A percentile compares a stretch with the other conserved stretches of the same genome.
Conservation (phyloP, 2,888 invertebrate species). For the Germaria angustata region DNA sequence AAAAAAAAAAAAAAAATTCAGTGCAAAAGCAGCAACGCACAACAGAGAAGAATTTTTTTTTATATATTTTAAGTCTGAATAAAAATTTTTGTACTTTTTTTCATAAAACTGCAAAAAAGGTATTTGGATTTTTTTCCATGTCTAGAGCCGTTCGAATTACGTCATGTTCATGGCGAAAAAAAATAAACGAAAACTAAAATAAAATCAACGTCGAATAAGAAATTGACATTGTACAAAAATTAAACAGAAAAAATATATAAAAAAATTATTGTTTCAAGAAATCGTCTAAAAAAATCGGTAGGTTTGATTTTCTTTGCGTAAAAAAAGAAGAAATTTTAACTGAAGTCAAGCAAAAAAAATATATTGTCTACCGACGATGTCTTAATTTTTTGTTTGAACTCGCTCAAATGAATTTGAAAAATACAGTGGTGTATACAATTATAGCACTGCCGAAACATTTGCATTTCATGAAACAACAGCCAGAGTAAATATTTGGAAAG, state of each 20-base stretch:
- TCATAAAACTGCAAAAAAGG: conserved; percentile 19
- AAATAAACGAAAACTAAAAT: conserved; percentile 20
- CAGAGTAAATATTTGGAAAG: too few species aligned
- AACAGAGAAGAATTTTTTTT: not conserved
- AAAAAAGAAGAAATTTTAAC: not conserved
- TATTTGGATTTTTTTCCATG: conserved; percentile 15
- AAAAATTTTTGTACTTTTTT: conserved; percentile 11
- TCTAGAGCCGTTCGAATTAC: conserved; percentile 46
- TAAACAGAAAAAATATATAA: conserved; percentile 5
- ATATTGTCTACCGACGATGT: too few species aligned
- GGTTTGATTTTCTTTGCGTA: not conserved
- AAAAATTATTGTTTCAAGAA: conserved; percentile 8
- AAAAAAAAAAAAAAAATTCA: conserved; percentile 17
- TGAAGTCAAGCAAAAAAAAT: not conserved
- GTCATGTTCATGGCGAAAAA: conserved; percentile 49
- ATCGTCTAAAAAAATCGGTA: not conserved
- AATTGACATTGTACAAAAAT: conserved; percentile 56
- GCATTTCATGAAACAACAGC: too few species aligned
- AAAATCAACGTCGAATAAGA: conserved; percentile 36
- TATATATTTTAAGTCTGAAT: conserved; percentile 18
- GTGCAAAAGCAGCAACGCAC: not conserved
- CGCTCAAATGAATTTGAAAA: too few species aligned
- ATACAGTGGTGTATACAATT: too few species aligned
- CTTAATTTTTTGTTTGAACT: too few species aligned
- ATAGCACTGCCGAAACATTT: too few species aligned